Conservation (phyloP, 2,888 invertebrate genomes). For the Meiosimyza platycephala region DNA sequence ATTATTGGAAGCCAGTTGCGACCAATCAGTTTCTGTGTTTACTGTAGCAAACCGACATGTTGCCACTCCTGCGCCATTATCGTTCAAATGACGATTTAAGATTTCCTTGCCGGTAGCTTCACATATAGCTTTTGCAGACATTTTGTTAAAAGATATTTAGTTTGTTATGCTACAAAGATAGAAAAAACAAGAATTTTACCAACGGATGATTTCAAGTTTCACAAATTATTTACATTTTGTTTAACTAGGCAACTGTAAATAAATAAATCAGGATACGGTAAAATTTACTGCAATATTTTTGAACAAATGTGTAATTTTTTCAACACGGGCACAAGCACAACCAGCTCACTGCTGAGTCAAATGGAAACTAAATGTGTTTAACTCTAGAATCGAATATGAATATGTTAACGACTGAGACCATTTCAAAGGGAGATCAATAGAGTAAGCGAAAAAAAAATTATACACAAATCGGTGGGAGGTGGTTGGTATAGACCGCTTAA, state of each 20-base stretch:
- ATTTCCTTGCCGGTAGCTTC: constrained; percentile 95
- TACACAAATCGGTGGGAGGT: not conserved
- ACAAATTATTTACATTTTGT: too few relatives aligned
- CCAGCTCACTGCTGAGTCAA: constrained; percentile 45
- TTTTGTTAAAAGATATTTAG: constrained; percentile 65
- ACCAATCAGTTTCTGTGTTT: constrained; percentile 80
- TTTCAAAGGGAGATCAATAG: constrained; percentile 3
- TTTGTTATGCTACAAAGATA: not conserved
- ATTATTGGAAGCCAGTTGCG: constrained; percentile 78
- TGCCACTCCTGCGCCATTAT: constrained; percentile 76
- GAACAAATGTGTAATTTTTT: not conserved
- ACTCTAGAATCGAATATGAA: not conserved
- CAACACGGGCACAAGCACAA: constrained; percentile 21
- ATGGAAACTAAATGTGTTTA: constrained; percentile 53
- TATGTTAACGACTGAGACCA: constrained; percentile 7
- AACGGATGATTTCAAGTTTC: too few relatives aligned
- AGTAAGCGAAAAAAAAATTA: not conserved
- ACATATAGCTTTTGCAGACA: constrained; percentile 97
- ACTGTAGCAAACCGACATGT: constrained; percentile 87
- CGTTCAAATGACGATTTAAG: constrained; percentile 82
- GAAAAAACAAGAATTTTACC: too few relatives aligned
- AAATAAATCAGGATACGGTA: constrained; percentile 2
- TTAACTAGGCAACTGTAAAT: not conserved
- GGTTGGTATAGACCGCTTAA: too few relatives aligned
- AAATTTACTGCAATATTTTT: constrained; percentile 16